Evolutionary conservation across 2,888 invertebrate species (phyloP).

Genomic region (Frankliniella fusca): DNA sequence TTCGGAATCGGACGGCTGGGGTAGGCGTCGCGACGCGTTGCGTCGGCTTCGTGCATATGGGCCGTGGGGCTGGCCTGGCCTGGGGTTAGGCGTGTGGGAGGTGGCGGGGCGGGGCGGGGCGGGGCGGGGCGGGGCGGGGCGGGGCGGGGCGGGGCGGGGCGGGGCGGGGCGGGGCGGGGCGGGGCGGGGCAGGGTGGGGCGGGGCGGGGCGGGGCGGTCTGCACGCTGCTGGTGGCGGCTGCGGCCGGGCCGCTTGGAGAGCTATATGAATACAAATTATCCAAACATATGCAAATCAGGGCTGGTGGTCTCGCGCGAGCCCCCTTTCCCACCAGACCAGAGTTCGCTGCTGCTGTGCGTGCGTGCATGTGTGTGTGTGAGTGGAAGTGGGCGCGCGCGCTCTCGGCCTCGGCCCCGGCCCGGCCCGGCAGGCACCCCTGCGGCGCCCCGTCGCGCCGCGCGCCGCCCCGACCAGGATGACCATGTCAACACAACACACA

Average conservation of each 20-base stretch:
- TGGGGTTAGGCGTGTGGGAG: not conserved
- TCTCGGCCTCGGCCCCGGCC: not conserved
- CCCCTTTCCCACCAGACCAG: not conserved
- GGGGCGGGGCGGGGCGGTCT: too few relatives aligned
- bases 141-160: not conserved
- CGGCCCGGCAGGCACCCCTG: too few relatives aligned
- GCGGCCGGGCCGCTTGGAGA: not conserved
- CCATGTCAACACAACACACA: not conserved
- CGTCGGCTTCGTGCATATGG: not conserved
- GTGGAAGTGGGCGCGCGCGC: not conserved
- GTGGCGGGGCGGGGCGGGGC: not conserved
- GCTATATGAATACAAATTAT: slow-evolving; percentile 23
- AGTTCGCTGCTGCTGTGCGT: not conserved
- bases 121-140: not conserved
- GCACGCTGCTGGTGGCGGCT: not conserved
- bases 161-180: not conserved
- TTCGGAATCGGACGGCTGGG: too few relatives aligned
- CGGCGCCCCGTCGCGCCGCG: not conserved
- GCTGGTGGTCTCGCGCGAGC: not conserved
- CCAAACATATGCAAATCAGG: not conserved
- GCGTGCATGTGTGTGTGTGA: not conserved
- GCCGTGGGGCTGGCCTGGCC: too few relatives aligned
- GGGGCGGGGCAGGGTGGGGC: not conserved
- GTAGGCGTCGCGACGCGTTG: too few relatives aligned
- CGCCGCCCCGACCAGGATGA: not conserved